These are phyloP conservation scores for Cheilosia grossa DNA, from an alignment of 2,888 invertebrate genomes.

Conservation along the genomic window DNA sequence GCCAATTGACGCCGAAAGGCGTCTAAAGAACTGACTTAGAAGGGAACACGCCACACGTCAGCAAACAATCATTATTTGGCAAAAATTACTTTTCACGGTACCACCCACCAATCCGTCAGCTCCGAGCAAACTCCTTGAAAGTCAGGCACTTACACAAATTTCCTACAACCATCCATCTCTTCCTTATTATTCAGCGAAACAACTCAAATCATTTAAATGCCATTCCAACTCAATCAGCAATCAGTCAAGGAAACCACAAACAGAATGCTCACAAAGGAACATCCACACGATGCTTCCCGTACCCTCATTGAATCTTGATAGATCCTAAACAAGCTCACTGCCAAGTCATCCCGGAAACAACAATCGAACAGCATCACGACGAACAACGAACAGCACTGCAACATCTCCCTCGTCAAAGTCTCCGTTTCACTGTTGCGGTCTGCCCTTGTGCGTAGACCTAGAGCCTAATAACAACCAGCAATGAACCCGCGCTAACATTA, in stretches of 20 bases:
- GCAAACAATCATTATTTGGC: not conserved
- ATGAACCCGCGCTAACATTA: conserved; percentile 62
- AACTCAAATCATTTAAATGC: conserved; percentile 66
- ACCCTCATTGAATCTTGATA: conserved; percentile 62
- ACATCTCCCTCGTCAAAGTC: conserved; percentile 28
- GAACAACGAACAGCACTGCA: conserved; percentile 10
- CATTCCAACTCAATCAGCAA: conserved; percentile 65
- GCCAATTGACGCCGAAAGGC: too few relatives aligned
- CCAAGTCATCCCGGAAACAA: conserved; percentile 70
- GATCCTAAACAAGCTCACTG: conserved; percentile 51
- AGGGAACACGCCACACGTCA: not conserved
- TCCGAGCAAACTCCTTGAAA: not conserved
- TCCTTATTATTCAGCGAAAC: conserved; percentile 48
- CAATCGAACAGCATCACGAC: conserved; percentile 70
- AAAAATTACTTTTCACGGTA: not conserved
- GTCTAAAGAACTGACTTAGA: too few relatives aligned
- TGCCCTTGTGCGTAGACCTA: conserved; percentile 68
- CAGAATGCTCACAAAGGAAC: conserved; percentile 53
- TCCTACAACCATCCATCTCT: conserved; percentile 20
- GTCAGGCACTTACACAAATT: not conserved
- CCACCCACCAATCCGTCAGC: conserved; percentile 11
- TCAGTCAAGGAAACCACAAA: conserved; percentile 47
- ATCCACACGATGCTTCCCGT: conserved; percentile 16
- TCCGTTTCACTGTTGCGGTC: conserved; percentile 46
- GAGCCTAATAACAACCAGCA: conserved; percentile 9